These are phyloP conservation scores for Elanoides forficatus DNA, from an alignment of 2,113 vertebrate species.

Conservation along the genomic window DNA sequence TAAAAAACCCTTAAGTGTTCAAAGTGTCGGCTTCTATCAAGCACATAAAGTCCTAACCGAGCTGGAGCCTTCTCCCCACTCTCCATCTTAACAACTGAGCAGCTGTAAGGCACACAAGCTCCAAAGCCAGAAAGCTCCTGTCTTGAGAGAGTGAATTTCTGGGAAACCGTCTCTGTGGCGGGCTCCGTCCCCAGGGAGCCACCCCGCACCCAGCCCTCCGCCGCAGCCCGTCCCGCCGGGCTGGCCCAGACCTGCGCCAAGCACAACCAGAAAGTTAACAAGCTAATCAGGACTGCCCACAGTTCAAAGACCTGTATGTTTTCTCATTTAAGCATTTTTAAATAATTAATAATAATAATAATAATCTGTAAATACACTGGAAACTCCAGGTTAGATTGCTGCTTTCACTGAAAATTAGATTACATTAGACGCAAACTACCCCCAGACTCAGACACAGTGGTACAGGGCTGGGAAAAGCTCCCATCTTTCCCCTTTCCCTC, in stretches of 20 bases:
- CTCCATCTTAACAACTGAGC: not conserved
- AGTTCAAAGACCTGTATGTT: not conserved
- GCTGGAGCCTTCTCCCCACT: not conserved
- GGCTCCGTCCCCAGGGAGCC: not conserved
- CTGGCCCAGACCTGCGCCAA: not conserved
- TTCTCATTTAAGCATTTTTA: not conserved
- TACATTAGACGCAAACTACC: not conserved
- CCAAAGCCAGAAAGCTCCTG: not conserved
- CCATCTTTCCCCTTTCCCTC: not conserved
- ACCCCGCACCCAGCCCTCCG: not conserved
- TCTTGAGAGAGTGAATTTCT: not conserved
- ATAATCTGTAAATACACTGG: not conserved
- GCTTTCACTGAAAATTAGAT: not conserved
- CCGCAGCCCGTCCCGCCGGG: not conserved
- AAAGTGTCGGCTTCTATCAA: constrained; percentile 9
- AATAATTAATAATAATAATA: not conserved
- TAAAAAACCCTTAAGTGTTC: constrained; percentile 27
- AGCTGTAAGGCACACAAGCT: not conserved
- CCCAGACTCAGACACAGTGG: not conserved
- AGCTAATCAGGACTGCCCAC: not conserved
- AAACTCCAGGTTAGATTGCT: not conserved
- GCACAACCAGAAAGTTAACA: not conserved
- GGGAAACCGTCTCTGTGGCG: not conserved
- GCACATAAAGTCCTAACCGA: not conserved
- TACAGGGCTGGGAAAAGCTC: not conserved